phyloP scores from a whole-genome alignment of 2,888 invertebrate species.

The Willowsia nigromaculata region DNA sequence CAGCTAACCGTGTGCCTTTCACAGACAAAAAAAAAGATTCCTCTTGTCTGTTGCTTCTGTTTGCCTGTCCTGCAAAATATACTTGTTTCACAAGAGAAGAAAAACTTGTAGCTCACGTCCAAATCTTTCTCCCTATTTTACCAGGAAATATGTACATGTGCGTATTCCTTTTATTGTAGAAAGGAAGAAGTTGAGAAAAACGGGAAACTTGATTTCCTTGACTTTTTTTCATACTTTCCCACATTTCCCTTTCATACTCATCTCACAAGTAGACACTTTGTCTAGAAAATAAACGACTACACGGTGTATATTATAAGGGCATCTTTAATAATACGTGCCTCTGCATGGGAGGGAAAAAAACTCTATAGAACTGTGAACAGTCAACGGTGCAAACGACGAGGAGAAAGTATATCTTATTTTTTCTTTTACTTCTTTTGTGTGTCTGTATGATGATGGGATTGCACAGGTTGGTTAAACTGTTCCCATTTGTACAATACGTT shows the following conservation, averaged over 20 bases:
- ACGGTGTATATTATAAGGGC: neutral
- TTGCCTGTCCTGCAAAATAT: neutral
- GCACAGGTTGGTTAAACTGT: conserved; percentile 70
- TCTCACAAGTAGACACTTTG: conserved; percentile 53
- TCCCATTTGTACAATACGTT: conserved; percentile 74
- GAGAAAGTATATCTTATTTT: conserved; percentile 35
- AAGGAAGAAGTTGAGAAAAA: conserved; percentile 5
- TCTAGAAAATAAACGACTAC: conserved; percentile 23
- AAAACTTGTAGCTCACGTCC: conserved; percentile 36
- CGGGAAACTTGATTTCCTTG: conserved; percentile 63
- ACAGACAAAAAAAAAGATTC: neutral
- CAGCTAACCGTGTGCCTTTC: neutral
- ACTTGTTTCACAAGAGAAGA: neutral
- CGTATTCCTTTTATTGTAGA: conserved; percentile 37
- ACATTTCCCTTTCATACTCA: conserved; percentile 28
- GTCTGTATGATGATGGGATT: conserved; percentile 60
- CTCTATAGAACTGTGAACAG: neutral
- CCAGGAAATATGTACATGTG: conserved; percentile 27
- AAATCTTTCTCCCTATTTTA: neutral
- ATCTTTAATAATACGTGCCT: neutral
- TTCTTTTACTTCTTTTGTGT: conserved; percentile 38
- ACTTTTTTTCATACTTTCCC: conserved; percentile 35
- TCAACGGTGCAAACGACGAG: neutral
- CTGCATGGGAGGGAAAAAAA: neutral
- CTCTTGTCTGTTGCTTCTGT: conserved; percentile 47